Conservation (phyloP, 1,140 invertebrate species). For the Drosophila yakuba region DNA sequence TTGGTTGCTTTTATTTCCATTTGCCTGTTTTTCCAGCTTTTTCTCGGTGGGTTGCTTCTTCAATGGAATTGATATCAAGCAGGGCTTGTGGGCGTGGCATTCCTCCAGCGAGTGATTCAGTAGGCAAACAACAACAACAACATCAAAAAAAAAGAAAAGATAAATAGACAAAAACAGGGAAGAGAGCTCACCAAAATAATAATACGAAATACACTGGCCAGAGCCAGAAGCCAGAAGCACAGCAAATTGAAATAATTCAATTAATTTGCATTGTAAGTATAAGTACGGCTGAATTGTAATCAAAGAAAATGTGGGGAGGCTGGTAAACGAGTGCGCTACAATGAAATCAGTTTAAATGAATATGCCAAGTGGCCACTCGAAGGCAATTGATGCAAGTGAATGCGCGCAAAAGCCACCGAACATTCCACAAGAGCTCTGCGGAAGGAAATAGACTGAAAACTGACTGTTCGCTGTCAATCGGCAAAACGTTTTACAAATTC, state of each 20-base stretch:
- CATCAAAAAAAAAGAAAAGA: neutral
- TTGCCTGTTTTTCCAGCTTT: neutral
- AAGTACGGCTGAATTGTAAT: slow-evolving; percentile 71
- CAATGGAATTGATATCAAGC: slow-evolving; percentile 13
- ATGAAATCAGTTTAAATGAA: slow-evolving; percentile 36
- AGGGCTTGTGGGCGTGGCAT: slow-evolving; percentile 3
- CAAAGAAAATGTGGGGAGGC: slow-evolving; percentile 66
- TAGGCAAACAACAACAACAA: neutral
- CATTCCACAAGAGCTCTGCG: slow-evolving; percentile 8
- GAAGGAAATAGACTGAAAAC: slow-evolving; percentile 1
- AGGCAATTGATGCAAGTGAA: slow-evolving; percentile 18
- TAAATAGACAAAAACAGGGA: slow-evolving; percentile 8
- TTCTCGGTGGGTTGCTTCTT: neutral
- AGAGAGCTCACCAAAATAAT: slow-evolving; percentile 7
- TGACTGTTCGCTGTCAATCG: too few species aligned
- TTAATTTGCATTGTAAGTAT: slow-evolving; percentile 83
- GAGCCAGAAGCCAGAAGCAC: slow-evolving; percentile 2
- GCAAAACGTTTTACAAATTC: slow-evolving; percentile 16
- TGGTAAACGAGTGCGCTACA: slow-evolving; percentile 58
- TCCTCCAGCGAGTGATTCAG: slow-evolving; percentile 1
- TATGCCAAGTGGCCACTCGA: slow-evolving; percentile 18
- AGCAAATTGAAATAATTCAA: slow-evolving; percentile 81
- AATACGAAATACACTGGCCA: slow-evolving; percentile 36
- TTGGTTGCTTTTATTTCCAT: slow-evolving; percentile 8
- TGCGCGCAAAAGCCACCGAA: slow-evolving; percentile 8